Base-by-base conservation (phyloP, 2,113 vertebrate species). In the Rhynchomys soricoides region DNA sequence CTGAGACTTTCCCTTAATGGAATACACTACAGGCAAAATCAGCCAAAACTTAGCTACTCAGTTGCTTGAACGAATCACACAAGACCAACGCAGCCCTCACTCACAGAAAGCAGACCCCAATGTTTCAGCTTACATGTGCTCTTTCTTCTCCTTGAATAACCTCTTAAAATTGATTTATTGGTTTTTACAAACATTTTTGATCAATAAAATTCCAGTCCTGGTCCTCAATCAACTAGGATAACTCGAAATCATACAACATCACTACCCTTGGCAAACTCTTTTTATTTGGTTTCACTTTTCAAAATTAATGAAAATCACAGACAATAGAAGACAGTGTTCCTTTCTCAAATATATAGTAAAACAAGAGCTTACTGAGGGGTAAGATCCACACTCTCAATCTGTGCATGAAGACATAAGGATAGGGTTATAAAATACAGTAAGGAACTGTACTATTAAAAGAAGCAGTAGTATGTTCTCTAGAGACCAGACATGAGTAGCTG, bases 281-380 rank as follows among this genome's bases (percentile, higher is more conserved):
- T 89, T 89, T 40, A 52, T 68, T 86, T 90, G 48, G 16, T 73
- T 90, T 52, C 7, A 62, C 21, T 68, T 90, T 93, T 70, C 57
- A 90, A 90, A 68, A 90, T 66, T 48, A 90, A 50, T 86, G n/a
- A 93, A 87, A 82, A 90, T 55, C 26, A 73, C 16, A 55, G 22
- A 62, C 34, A 75, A 19, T 68, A 86, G 81, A 43, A 86, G 48
- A 75, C 59, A 43, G 21, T 73, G 71, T n/a, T 90, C 48, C 77
- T 74, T 88, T 59, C 48, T 82, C 55, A 78, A 57, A 87, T 13
- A 78, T n/a, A 64, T 11, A 74, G 64, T 90, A 79, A 79, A 71
- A n/a, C 24, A 50, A 68, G 43, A 86, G 48, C 85, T 52, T 81
- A 21, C 34, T 81, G 34, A 13, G 21, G 50, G 34, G 16, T 81